These are phyloP conservation scores for Eustalomyia histrio DNA, from an alignment of 2,888 invertebrate genomes.

Conservation along the genomic window DNA sequence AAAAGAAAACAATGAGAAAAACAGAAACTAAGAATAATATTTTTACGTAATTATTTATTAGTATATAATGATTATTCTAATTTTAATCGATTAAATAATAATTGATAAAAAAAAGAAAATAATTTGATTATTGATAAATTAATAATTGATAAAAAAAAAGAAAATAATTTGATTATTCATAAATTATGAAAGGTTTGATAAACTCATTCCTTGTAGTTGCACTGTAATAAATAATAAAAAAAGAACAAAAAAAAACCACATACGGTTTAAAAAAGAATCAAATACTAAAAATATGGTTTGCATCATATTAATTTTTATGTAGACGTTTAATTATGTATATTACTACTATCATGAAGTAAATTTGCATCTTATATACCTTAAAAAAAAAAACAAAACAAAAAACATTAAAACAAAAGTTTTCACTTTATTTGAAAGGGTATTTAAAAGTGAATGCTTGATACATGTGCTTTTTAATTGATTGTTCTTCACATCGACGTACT, in stretches of 20 bases:
- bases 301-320: constrained; percentile 71
- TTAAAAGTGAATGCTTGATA: no score
- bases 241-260: constrained; percentile 37
- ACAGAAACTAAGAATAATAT: constrained; percentile 68
- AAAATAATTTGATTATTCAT: constrained; percentile 66
- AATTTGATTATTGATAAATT: constrained; percentile 31
- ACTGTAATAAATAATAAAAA: constrained; percentile 72
- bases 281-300: constrained; percentile 69
- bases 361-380: constrained; percentile 71
- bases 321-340: constrained; percentile 73
- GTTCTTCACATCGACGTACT: no score
- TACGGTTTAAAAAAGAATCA: constrained; percentile 60
- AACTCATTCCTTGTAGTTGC: constrained; percentile 77
- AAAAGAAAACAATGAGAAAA: constrained; percentile 43
- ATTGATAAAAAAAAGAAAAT: constrained; percentile 65
- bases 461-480: no score
- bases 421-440: no score
- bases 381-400: constrained; percentile 46
- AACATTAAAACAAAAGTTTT: constrained; percentile 34
- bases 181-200: constrained; percentile 73
- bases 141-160: constrained; percentile 67
- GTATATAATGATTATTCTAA: constrained; percentile 72
- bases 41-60: constrained; percentile 77
- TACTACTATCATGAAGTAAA: constrained; percentile 74
- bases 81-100: constrained; percentile 57